These are phyloP conservation scores for Lumbricus terrestris DNA, from an alignment of 2,888 invertebrate genomes.

Conservation along the genomic window DNA sequence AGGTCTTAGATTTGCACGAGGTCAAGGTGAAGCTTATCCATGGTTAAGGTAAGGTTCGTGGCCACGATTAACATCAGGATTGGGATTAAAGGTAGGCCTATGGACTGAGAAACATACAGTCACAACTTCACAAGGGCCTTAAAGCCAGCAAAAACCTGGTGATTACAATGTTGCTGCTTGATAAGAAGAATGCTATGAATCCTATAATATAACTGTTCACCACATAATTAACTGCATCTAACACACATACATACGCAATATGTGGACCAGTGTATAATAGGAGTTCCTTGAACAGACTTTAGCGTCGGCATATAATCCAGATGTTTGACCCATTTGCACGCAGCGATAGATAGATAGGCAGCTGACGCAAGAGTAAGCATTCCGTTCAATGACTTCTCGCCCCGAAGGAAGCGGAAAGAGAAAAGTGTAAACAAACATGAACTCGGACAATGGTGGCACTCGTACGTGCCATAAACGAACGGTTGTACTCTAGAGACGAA, in stretches of 20 bases:
- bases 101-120: background rate
- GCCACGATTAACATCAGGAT: too few relatives aligned
- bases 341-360: background rate
- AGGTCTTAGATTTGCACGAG: too few relatives aligned
- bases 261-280: background rate
- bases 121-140: background rate
- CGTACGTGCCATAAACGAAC: background rate
- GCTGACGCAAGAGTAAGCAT: background rate
- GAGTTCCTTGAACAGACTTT: background rate
- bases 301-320: background rate
- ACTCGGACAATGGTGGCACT: background rate
- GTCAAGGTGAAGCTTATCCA: too few relatives aligned
- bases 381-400: background rate
- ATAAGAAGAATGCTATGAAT: too few relatives aligned
- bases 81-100: too few relatives aligned
- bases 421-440: background rate
- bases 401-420: background rate
- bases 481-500: background rate
- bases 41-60: too few relatives aligned
- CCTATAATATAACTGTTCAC: too few relatives aligned
- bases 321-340: background rate
- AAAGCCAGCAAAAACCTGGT: background rate
- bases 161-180: background rate
- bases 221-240: too few relatives aligned
- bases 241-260: background rate